Evolutionary conservation across 2,797 vertebrate genomes (phyloP), one percentile per base, ranked within the genome.

Genomic region (Sphenodon punctatus): DNA sequence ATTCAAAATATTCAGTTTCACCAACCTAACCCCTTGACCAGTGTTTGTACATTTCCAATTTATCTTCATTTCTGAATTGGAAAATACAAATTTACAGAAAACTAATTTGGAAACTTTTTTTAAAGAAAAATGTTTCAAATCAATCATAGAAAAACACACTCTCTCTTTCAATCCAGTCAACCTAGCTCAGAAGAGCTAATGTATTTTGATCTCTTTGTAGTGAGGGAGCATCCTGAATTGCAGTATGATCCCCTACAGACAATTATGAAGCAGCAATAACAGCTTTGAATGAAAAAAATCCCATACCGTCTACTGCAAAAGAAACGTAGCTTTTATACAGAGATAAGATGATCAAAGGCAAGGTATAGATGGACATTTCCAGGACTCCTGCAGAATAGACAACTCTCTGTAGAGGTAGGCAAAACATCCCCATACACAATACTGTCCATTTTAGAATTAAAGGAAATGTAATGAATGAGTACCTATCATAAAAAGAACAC

Each of bases 401-500:
- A 75, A 12, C 1, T 13, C 11, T 2, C 46, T 46, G 72, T n/a
- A 30, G 20, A 64, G 4, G 10, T 13, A 9, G 76, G 58, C 25
- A 8, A 60, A 80, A 38, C 20, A 23, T 53, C 71, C 82, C 39
- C 85, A 77, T 7, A 42, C 67, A 58, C 79, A 75, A 4, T 25
- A 68, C 8, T 67, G 73, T 23, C 68, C 68, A 63, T 48, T 68
- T 63, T 7, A 19, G 2, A 59, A 58, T 8, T 74, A n/a, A 46
- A 79, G 78, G 63, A 0, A 88, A 25, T n/a, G 11, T 36, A 90
- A 68, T 11, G 1, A 80, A 5, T 9, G 12, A 70, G 58, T 93
- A 97, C 96, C 96, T 96, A 91, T 96, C 96, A 81, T 96, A 97
- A 93, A 96, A 96, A 56, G 96, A 94, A 49, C 97, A 98, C 92